phyloP scores from a whole-genome alignment of 2,888 invertebrate species.

The Drosophila paracracens region DNA sequence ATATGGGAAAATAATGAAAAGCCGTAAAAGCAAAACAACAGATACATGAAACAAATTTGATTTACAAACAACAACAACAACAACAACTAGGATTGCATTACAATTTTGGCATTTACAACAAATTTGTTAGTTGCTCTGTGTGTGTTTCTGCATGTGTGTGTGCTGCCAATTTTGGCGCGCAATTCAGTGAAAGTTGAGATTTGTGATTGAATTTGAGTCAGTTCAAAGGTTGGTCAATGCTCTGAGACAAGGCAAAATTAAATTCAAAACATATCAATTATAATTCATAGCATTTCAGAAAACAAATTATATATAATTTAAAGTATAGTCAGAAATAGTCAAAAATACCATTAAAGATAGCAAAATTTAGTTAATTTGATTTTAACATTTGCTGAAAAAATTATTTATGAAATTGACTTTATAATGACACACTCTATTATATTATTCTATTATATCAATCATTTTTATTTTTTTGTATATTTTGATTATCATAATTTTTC shows the following conservation, averaged over 20 bases:
- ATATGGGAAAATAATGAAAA: conserved; percentile 20
- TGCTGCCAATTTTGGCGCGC: conserved; percentile 64
- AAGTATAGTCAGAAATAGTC: neutral
- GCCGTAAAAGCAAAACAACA: conserved; percentile 28
- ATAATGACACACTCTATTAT: neutral
- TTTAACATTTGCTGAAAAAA: neutral
- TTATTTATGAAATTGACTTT: neutral
- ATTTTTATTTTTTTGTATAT: neutral
- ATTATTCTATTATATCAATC: neutral
- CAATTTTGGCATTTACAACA: conserved; percentile 62
- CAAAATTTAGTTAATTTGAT: neutral
- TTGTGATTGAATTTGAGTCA: conserved; percentile 10
- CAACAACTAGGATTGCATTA: conserved; percentile 41
- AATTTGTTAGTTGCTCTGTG: conserved; percentile 21
- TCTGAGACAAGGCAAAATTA: neutral
- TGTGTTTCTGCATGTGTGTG: neutral
- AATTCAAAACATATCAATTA: neutral
- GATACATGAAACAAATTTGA: conserved; percentile 55
- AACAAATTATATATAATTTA: neutral
- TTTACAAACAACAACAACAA: conserved; percentile 41
- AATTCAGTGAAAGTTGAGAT: conserved; percentile 67
- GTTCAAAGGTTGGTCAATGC: conserved; percentile 59
- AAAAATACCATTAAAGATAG: neutral
- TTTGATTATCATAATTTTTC: neutral
- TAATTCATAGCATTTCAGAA: neutral